phyloP scores from a whole-genome alignment of 2,113 vertebrate genomes.

The Thalassarche chlororhynchos region DNA sequence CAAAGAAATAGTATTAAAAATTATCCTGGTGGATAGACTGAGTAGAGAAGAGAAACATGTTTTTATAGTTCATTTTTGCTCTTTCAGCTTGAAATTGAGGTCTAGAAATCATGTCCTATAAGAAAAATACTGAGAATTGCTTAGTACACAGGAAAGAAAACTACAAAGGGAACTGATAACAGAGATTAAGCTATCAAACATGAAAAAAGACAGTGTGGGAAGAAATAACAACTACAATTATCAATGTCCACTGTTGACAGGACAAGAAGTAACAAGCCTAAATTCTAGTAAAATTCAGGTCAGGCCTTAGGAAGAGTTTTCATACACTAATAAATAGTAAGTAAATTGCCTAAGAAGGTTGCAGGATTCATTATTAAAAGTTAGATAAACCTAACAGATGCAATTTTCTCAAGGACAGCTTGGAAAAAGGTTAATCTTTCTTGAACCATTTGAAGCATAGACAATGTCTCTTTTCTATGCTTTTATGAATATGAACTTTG shows the following conservation, averaged over 20 bases:
- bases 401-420: neutral
- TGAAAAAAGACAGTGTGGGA: neutral
- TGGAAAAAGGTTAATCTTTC: neutral
- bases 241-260: neutral
- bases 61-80: neutral
- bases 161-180: neutral
- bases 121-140: neutral
- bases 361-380: neutral
- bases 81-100: neutral
- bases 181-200: neutral
- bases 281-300: neutral
- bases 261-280: neutral
- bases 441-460: neutral
- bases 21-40: neutral
- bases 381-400: neutral
- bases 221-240: neutral
- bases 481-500: neutral
- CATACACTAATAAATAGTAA: neutral
- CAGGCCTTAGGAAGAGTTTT: neutral
- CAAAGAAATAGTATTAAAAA: neutral
- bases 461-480: neutral
- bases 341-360: neutral
- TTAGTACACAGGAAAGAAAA: neutral
- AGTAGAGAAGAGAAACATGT: neutral
- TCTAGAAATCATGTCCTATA: neutral